Conservation (phyloP, 2,113 vertebrate species). For the Orthonyx spaldingii region DNA sequence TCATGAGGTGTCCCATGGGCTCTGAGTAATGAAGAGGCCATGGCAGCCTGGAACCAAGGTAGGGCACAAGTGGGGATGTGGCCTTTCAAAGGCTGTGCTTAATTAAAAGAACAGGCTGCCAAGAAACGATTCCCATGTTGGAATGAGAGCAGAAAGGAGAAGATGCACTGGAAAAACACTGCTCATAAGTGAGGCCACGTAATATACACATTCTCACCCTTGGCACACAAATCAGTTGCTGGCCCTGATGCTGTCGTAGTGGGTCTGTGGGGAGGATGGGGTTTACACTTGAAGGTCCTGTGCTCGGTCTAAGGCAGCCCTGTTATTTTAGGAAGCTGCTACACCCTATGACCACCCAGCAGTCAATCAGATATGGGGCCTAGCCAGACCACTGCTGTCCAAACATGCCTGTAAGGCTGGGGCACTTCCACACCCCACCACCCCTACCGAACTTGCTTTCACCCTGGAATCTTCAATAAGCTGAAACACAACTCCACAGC, state of each 20-base stretch:
- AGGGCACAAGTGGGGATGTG: background rate
- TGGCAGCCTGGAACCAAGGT: background rate
- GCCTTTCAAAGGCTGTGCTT: background rate
- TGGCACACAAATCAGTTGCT: background rate
- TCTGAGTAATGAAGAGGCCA: background rate
- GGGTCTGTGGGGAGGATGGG: background rate
- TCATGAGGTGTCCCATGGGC: background rate
- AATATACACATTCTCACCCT: background rate
- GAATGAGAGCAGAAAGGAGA: background rate
- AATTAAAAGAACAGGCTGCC: background rate
- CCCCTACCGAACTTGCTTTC: background rate
- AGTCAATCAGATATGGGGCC: background rate
- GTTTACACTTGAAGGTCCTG: background rate
- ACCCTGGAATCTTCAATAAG: background rate
- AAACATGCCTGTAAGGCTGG: background rate
- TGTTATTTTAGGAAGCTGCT: background rate
- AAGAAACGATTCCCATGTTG: background rate
- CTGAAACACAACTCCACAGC: background rate
- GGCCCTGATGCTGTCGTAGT: background rate
- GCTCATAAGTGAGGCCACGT: background rate
- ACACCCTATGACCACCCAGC: background rate
- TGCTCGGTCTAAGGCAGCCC: background rate
- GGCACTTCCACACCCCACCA: background rate
- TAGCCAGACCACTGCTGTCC: background rate
- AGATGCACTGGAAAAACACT: background rate